Conservation (phyloP, 2,888 invertebrate species). For the Drosophila hamatofila region DNA sequence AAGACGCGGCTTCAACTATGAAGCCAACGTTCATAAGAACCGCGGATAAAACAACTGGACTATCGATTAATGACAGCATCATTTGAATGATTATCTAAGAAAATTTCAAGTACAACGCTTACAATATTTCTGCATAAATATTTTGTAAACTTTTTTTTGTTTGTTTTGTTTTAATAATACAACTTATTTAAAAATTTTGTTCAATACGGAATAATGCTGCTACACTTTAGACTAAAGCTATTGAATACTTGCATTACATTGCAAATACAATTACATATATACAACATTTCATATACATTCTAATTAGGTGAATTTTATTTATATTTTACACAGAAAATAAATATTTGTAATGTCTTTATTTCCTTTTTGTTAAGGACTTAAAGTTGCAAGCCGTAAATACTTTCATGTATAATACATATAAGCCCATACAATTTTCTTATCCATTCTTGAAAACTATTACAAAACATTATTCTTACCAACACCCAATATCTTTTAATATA, state of each 20-base stretch:
- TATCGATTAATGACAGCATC: conserved; percentile 13
- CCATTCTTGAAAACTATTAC: background rate
- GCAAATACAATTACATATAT: background rate
- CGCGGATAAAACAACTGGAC: conserved; percentile 12
- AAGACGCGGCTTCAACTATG: conserved; percentile 6
- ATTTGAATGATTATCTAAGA: background rate
- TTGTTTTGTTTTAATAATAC: too few relatives aligned
- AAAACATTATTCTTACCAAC: conserved; percentile 10
- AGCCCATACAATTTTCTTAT: background rate
- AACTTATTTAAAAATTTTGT: background rate
- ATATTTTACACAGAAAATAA: background rate
- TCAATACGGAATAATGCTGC: background rate
- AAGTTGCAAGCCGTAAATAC: background rate
- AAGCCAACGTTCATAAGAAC: conserved; percentile 34
- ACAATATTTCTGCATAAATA: too few relatives aligned
- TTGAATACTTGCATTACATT: background rate
- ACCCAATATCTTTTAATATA: conserved; percentile 22
- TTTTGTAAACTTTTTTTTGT: too few relatives aligned
- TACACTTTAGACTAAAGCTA: background rate
- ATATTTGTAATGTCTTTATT: background rate
- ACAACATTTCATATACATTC: background rate
- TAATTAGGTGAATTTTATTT: background rate
- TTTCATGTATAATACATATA: background rate
- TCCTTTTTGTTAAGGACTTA: background rate
- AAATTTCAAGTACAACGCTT: background rate